phyloP scores from a whole-genome alignment of 2,888 invertebrate species.

The Morinoia aosen region DNA sequence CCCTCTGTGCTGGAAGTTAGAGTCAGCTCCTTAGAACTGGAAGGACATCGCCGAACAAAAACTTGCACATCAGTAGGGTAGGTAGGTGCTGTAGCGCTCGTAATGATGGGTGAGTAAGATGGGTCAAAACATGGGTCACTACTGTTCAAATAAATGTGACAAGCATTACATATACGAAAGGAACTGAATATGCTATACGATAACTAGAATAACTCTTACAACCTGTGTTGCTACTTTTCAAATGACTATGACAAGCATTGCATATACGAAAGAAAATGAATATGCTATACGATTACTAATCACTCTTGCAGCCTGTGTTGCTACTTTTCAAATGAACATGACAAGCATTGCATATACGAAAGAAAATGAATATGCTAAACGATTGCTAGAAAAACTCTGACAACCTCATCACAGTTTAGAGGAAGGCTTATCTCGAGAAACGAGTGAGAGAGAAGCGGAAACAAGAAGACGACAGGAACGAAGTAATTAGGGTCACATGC shows the following conservation, averaged over 20 bases:
- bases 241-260: too few relatives aligned
- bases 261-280: too few relatives aligned
- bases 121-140: neutral
- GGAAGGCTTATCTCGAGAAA: neutral
- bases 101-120: neutral
- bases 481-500: neutral
- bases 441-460: neutral
- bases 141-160: neutral
- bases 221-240: too few relatives aligned
- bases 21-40: neutral
- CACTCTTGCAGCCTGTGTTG: too few relatives aligned
- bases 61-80: neutral
- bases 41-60: neutral
- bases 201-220: too few relatives aligned
- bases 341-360: neutral
- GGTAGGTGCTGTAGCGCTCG: neutral
- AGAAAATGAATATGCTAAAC: neutral
- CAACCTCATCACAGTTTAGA: neutral
- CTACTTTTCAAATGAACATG: too few relatives aligned
- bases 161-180: too few relatives aligned
- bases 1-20: neutral
- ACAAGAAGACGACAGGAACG: neutral
- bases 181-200: too few relatives aligned
- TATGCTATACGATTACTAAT: too few relatives aligned
- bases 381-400: too few relatives aligned